Evolutionary conservation across 23 tunicate genomes (phyloP).

Genomic region (Styela clava): DNA sequence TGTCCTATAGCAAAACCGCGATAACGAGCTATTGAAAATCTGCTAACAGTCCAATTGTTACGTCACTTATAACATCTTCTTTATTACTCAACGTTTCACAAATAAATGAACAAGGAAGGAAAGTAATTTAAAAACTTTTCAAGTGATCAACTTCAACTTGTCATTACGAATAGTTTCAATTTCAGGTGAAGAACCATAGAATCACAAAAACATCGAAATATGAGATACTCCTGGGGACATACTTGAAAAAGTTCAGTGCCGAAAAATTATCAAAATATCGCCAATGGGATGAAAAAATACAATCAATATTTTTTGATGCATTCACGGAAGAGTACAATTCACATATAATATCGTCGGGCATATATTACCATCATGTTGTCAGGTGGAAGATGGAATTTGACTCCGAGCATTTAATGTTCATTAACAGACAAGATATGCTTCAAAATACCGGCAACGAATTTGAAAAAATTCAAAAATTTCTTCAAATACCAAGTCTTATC

Average conservation of each 20-base stretch:
- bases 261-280: not conserved
- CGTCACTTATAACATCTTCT: no score
- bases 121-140: no score
- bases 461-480: constrained; percentile 6
- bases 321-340: constrained; percentile 4
- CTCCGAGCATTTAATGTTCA: not conserved
- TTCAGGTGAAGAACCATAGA: constrained; percentile 1
- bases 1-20: no score
- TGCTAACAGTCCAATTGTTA: no score
- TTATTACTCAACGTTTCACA: no score
- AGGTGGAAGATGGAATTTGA: constrained; percentile 14
- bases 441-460: not conserved
- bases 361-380: constrained; percentile 12
- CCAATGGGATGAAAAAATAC: constrained; percentile 17
- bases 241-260: not conserved
- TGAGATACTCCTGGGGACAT: constrained; percentile 15
- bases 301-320: not conserved
- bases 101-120: no score
- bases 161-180: no score
- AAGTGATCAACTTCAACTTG: no score
- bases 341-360: constrained; percentile 16
- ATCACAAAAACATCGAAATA: not conserved
- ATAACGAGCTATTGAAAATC: no score
- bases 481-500: constrained; percentile 7
- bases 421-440: constrained; percentile 4